Base-by-base conservation (phyloP, 2,888 invertebrate genomes). In the Syritta pipiens region DNA sequence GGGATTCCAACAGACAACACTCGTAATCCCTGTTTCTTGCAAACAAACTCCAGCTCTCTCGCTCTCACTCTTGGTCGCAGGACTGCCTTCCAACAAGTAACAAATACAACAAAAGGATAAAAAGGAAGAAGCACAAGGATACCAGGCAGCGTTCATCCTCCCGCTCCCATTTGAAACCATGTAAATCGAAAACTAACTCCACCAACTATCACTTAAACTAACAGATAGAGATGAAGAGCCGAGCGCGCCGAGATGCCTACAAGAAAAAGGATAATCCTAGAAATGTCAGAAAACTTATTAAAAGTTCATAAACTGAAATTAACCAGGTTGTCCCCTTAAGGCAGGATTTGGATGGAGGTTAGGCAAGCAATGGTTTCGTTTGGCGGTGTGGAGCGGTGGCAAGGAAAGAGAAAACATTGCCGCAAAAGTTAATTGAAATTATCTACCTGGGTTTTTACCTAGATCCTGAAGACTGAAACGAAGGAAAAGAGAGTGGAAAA, bases 221-320 rank as follows among this genome's bases (percentile, higher is more conserved):
- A 72, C 44, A 67, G 63, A 63, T 55, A 63, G 40, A 49, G 24
- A 37, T 28, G 26, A 26, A 71, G 62, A 37, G 37, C 35, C 35
- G 44, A 26, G 30, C 67, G 26, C n/a, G 20, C 12, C 20, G 7
- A n/a, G 19, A 46, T 57, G 77, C 48, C 65, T 77, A 65, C 32
- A 46, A 51, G 67, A 67, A 67, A 65, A 62, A 57, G 74, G 79
- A 79, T 79, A 74, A 79, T 79, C 79, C 72, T 49, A 67, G 79
- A 79, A 74, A 79, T 79, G 79, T 79, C 79, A 79, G 79, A 79
- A 74, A 79, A 79, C 79, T 79, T 79, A 79, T 79, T 79, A 79
- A 79, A 79, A 79, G 79, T 79, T 79, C 79, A 79, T 79, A 79
- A 79, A 79, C 74, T 74, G 67, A 79, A 79, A 79, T 79, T 79